phyloP scores from a whole-genome alignment of 2,113 vertebrate genomes.

The Parus major region DNA sequence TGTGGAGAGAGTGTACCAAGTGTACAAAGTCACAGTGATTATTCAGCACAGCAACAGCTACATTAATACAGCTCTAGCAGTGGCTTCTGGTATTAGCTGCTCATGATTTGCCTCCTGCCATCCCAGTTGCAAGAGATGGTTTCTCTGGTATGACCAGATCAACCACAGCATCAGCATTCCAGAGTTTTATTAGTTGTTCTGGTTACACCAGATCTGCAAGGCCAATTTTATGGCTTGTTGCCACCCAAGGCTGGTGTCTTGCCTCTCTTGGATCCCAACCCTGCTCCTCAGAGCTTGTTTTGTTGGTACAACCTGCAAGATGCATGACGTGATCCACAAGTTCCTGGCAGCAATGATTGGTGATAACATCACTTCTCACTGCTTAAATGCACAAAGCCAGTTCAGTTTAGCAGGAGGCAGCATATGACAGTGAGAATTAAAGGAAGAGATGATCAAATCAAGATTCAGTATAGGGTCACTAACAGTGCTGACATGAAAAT shows the following conservation, averaged over 20 bases:
- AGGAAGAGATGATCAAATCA: neutral
- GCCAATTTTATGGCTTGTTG: neutral
- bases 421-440: neutral
- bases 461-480: neutral
- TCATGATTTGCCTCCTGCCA: neutral
- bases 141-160: conserved; percentile 19
- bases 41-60: neutral
- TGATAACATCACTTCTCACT: conserved; percentile 23
- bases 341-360: neutral
- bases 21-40: neutral
- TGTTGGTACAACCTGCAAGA: neutral
- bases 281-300: neutral
- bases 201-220: conserved; percentile 32
- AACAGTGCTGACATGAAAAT: neutral
- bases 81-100: neutral
- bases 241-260: neutral
- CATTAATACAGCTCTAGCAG: neutral
- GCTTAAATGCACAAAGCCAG: neutral
- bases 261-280: neutral
- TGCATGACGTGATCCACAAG: neutral
- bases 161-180: conserved; percentile 35
- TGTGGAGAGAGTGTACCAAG: neutral
- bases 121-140: neutral
- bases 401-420: neutral
- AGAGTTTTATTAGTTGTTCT: neutral